A percentile compares a stretch with the other conserved stretches of the same genome.
phyloP scores from a whole-genome alignment of 2,113 vertebrate species.

The Mesoclemmys tuberculata region DNA sequence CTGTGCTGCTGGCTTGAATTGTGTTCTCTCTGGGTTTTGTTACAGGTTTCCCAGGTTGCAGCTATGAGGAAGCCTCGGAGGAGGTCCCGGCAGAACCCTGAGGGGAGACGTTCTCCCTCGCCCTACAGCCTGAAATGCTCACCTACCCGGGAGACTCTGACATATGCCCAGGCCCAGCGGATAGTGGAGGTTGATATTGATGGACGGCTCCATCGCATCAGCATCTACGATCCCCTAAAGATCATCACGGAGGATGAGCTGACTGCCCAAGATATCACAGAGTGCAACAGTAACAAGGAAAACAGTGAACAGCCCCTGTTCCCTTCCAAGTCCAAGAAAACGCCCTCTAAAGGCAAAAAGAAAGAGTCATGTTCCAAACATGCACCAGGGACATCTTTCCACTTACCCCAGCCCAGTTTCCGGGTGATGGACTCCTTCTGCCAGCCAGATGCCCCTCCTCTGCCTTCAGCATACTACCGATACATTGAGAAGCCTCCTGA shows the following conservation, averaged over 20 bases:
- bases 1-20: neutral
- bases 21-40: neutral
- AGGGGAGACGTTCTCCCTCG: slow-evolving; percentile 87
- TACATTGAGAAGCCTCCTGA: slow-evolving; percentile 91
- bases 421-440: slow-evolving; percentile 85
- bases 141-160: slow-evolving; percentile 90
- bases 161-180: slow-evolving; percentile 93
- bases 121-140: slow-evolving; percentile 94
- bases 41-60: slow-evolving; percentile 10
- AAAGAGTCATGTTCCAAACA: slow-evolving; percentile 85
- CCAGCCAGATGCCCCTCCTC: slow-evolving; percentile 81
- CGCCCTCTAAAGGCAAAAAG: slow-evolving; percentile 86
- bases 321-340: slow-evolving; percentile 83
- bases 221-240: slow-evolving; percentile 93
- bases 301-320: slow-evolving; percentile 92
- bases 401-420: slow-evolving; percentile 92
- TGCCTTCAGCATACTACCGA: slow-evolving; percentile 90
- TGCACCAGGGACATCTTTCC: slow-evolving; percentile 67
- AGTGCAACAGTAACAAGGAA: slow-evolving; percentile 99
- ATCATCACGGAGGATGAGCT: slow-evolving; percentile 96
- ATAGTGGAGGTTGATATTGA: slow-evolving; percentile 98
- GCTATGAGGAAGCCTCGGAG: slow-evolving; percentile 95
- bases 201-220: slow-evolving; percentile 94
- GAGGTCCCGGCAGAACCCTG: slow-evolving; percentile 81
- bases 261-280: slow-evolving; percentile 95